phyloP scores from a whole-genome alignment of 2,113 vertebrate genomes.

The Tenrec ecaudatus region DNA sequence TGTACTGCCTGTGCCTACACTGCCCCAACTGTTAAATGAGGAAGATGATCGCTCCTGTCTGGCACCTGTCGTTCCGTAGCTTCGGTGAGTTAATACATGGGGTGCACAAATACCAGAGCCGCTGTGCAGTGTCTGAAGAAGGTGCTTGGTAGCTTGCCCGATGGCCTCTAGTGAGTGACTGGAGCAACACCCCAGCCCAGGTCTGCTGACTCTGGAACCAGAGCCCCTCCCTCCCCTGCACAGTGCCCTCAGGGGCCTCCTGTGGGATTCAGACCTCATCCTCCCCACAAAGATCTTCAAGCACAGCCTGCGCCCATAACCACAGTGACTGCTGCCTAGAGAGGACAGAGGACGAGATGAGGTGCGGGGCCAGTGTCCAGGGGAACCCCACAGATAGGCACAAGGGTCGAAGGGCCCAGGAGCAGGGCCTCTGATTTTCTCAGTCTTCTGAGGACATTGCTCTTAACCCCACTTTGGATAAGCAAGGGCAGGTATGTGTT shows the following conservation, averaged over 20 bases:
- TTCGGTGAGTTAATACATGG: background rate
- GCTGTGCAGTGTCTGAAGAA: background rate
- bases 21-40: constrained; percentile 11
- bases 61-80: background rate
- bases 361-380: constrained; percentile 5
- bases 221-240: background rate
- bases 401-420: background rate
- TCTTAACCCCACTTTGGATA: background rate
- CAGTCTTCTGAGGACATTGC: background rate
- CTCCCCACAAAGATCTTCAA: constrained; percentile 45
- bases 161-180: background rate
- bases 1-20: background rate
- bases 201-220: constrained; percentile 32
- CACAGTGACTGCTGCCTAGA: constrained; percentile 47
- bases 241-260: constrained; percentile 26
- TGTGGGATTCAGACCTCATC: constrained; percentile 56
- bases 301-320: constrained; percentile 53
- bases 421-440: background rate
- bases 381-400: background rate
- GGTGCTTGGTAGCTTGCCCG: background rate
- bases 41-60: background rate
- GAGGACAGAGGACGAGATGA: constrained; percentile 49
- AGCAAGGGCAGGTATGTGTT: background rate
- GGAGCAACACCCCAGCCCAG: background rate
- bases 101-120: background rate